A percentile compares a stretch with the other conserved stretches of the same genome.
These are phyloP conservation scores for Trachelus tabidus DNA, from an alignment of 2,888 invertebrate species.

Conservation along the genomic window DNA sequence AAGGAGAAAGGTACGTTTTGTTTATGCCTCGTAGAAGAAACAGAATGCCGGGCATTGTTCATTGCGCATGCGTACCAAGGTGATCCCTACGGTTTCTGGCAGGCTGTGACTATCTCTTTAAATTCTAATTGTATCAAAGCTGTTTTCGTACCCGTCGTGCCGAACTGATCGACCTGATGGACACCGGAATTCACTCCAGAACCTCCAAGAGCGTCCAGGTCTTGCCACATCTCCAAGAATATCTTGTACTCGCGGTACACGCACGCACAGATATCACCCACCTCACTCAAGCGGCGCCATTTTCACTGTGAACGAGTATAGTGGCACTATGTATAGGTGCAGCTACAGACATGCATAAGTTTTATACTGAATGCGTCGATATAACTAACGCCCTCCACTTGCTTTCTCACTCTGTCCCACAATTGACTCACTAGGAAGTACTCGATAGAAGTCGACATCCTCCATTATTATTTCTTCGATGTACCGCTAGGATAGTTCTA, in stretches of 20 bases:
- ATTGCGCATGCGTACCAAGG: constrained; percentile 25
- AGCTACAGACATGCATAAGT: not conserved
- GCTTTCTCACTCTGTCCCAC: not conserved
- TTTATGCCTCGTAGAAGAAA: not conserved
- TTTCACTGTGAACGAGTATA: constrained; percentile 44
- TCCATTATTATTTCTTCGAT: not conserved
- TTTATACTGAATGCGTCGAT: not conserved
- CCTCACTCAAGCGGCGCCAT: constrained; percentile 61
- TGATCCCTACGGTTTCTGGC: not conserved
- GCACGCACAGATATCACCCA: constrained; percentile 33
- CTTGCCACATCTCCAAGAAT: constrained; percentile 60
- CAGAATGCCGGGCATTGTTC: not conserved
- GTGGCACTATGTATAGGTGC: not conserved
- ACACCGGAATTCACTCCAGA: constrained; percentile 56
- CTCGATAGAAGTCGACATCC: not conserved
- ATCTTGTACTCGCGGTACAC: constrained; percentile 23
- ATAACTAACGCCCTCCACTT: not conserved
- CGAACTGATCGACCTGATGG: constrained; percentile 61
- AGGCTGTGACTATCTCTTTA: not conserved
- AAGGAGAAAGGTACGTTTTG: not conserved
- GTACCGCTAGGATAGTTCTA: not conserved
- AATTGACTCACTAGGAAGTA: not conserved
- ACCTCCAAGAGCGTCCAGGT: constrained; percentile 57
- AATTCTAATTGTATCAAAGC: not conserved
- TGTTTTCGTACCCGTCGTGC: constrained; percentile 52